Conservation (phyloP, 2,113 vertebrate species). For the Sardina pilchardus region DNA sequence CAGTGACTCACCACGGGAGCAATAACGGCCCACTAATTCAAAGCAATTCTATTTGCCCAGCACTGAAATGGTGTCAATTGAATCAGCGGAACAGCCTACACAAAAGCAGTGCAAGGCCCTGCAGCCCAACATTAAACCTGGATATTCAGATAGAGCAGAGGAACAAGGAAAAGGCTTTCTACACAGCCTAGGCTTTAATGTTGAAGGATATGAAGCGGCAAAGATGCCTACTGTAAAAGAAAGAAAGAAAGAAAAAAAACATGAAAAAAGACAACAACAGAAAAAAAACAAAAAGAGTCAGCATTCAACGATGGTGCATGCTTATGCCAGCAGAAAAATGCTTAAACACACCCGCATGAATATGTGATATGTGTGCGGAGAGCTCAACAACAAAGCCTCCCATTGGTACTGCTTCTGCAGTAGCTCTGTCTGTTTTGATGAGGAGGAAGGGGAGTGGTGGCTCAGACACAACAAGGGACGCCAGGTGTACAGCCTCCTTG, state of each 20-base stretch:
- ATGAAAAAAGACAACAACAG: conserved; percentile 59
- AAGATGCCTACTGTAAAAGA: conserved; percentile 40
- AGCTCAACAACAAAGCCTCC: conserved; percentile 71
- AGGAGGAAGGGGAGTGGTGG: conserved; percentile 23
- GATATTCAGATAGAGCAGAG: conserved; percentile 38
- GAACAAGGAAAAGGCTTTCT: neutral
- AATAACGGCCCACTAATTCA: conserved; percentile 56
- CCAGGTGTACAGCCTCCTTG: conserved; percentile 23
- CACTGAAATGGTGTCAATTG: conserved; percentile 57
- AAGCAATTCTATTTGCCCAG: conserved; percentile 61
- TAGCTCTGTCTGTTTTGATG: conserved; percentile 28
- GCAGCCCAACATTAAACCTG: conserved; percentile 60
- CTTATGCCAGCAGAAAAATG: conserved; percentile 78
- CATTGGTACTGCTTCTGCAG: conserved; percentile 42
- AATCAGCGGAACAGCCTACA: conserved; percentile 55
- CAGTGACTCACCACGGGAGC: conserved; percentile 24
- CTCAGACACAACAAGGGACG: conserved; percentile 44
- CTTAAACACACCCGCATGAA: conserved; percentile 73
- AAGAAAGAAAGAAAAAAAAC: conserved; percentile 53
- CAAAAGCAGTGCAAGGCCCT: conserved; percentile 51
- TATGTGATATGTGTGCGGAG: conserved; percentile 67
- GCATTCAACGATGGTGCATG: conserved; percentile 61
- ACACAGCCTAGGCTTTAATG: conserved; percentile 5
- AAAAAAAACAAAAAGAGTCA: conserved; percentile 44
- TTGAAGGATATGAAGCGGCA: conserved; percentile 1